Percentiles rank a stretch among this genome's conserved stretches.
phyloP scores from a whole-genome alignment of 1,140 invertebrate species.

The Trachymyrmex septentrionalis region DNA sequence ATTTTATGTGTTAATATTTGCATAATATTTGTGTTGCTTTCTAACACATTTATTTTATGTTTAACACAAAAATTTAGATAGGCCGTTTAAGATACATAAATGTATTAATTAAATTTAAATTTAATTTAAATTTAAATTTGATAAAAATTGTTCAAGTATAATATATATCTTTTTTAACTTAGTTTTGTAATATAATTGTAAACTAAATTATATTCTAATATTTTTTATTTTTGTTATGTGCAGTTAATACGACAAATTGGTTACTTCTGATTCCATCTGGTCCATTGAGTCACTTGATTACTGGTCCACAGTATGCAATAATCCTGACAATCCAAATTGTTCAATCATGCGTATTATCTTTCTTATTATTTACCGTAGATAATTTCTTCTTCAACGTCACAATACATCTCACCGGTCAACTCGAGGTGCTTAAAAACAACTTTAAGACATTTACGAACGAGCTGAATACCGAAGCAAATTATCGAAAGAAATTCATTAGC shows the following conservation, averaged over 20 bases:
- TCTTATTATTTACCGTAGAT: neutral
- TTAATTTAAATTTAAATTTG: too few species aligned
- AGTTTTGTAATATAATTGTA: neutral
- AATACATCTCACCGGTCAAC: conserved; percentile 34
- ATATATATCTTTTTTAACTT: neutral
- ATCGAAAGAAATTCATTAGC: conserved; percentile 30
- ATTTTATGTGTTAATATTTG: too few species aligned
- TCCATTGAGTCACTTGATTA: neutral
- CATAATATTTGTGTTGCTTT: too few species aligned
- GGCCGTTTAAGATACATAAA: too few species aligned
- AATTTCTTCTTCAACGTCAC: conserved; percentile 22
- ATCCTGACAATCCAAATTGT: conserved; percentile 1
- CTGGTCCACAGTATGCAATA: conserved; percentile 9
- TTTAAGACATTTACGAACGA: neutral
- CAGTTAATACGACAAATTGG: conserved; percentile 30
- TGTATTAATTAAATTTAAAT: too few species aligned
- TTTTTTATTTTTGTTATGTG: neutral
- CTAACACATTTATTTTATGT: too few species aligned
- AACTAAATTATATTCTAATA: neutral
- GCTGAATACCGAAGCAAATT: neutral
- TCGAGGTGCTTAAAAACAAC: conserved; percentile 38
- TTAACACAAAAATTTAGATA: too few species aligned
- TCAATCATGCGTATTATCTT: neutral
- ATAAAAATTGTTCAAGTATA: too few species aligned
- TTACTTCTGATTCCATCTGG: neutral